Conservation (phyloP, 2,797 vertebrate genomes). For the Gymnopithys bicolor region DNA sequence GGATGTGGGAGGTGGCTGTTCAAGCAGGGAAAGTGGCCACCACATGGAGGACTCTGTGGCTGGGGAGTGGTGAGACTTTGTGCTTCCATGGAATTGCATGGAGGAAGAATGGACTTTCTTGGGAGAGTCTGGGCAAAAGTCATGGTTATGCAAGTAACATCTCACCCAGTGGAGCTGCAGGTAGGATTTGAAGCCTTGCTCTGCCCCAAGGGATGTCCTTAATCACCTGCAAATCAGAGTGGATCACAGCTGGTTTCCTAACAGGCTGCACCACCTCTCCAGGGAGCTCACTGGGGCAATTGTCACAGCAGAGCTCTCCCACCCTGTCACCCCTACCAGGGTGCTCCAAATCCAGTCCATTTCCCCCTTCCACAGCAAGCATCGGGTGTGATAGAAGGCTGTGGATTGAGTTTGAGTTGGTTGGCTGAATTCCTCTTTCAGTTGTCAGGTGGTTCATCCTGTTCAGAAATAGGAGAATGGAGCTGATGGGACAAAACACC, state of each 20-base stretch:
- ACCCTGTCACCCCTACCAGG: background rate
- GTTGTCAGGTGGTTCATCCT: background rate
- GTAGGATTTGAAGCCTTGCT: background rate
- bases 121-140: background rate
- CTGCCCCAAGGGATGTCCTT: background rate
- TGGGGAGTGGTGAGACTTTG: background rate
- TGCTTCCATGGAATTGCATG: background rate
- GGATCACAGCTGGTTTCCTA: background rate
- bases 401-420: background rate
- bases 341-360: background rate
- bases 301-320: background rate
- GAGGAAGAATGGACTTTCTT: background rate
- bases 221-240: background rate
- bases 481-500: background rate
- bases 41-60: background rate
- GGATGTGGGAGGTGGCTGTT: accelerated
- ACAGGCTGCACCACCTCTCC: background rate
- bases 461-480: background rate
- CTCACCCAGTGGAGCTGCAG: background rate
- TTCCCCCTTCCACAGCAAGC: background rate
- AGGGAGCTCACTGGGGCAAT: background rate
- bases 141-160: background rate
- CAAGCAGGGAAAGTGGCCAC: background rate
- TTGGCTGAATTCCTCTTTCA: background rate
- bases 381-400: background rate